A percentile compares a stretch with the other conserved stretches of the same genome.
These are phyloP conservation scores for Cosmopolites sordidus DNA, from an alignment of 2,888 invertebrate species.

Conservation along the genomic window DNA sequence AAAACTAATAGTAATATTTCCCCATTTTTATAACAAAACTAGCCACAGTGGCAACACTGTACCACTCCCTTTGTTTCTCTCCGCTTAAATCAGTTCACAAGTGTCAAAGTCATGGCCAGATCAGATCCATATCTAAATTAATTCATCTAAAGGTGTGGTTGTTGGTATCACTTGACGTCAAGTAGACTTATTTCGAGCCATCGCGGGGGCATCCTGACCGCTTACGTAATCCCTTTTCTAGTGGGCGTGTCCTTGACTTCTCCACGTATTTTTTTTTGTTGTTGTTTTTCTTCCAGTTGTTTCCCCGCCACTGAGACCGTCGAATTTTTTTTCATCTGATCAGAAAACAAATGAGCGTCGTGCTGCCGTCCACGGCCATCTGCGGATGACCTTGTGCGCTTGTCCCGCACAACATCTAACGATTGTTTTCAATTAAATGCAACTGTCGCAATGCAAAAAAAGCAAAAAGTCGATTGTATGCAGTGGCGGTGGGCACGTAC, in stretches of 20 bases:
- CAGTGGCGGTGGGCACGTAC: too few relatives aligned
- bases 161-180: not conserved
- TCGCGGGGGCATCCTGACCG: not conserved
- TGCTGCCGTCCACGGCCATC: not conserved
- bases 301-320: not conserved
- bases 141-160: not conserved
- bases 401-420: not conserved
- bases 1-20: too few relatives aligned
- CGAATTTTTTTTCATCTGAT: not conserved
- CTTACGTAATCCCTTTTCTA: not conserved
- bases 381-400: not conserved
- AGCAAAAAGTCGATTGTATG: too few relatives aligned
- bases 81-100: not conserved
- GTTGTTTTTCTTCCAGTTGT: not conserved
- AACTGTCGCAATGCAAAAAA: too few relatives aligned
- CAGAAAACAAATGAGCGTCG: not conserved
- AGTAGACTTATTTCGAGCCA: not conserved
- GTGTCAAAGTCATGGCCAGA: conserved; percentile 40
- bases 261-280: not conserved
- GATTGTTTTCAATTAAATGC: too few relatives aligned
- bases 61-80: too few relatives aligned
- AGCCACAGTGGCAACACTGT: too few relatives aligned
- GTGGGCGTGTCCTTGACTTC: not conserved
- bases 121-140: conserved; percentile 23
- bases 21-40: too few relatives aligned